phyloP scores from a whole-genome alignment of 2,113 vertebrate genomes.

The Xiphorhynchus elegans region DNA sequence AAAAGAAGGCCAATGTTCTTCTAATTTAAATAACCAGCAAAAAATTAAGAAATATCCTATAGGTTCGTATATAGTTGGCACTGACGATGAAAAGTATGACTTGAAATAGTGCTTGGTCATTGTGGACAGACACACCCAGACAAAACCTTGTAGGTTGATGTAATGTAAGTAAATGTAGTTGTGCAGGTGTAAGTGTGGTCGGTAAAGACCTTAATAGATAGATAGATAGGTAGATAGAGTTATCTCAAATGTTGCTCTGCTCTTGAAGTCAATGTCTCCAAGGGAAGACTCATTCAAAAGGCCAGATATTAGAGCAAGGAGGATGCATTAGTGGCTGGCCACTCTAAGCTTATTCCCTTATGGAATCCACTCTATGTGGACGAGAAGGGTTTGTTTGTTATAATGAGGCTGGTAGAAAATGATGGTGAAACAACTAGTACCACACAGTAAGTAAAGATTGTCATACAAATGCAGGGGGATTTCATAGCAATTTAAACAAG shows the following conservation, averaged over 20 bases:
- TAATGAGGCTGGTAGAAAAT: background rate
- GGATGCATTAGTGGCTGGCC: background rate
- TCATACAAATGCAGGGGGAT: background rate
- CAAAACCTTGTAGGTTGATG: background rate
- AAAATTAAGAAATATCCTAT: background rate
- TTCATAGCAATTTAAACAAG: background rate
- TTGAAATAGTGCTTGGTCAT: background rate
- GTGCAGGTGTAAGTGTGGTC: background rate
- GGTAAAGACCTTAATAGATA: background rate
- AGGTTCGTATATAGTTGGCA: no score
- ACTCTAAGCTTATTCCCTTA: background rate
- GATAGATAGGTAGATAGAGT: background rate
- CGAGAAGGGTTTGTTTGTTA: background rate
- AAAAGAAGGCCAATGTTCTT: background rate
- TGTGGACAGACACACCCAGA: background rate
- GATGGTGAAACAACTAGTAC: background rate
- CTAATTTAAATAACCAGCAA: background rate
- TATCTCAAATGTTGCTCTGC: background rate
- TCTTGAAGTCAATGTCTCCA: background rate
- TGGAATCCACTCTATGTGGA: background rate
- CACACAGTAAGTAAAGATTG: background rate
- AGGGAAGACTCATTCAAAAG: accelerated
- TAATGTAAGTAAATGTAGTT: background rate
- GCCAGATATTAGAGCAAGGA: background rate
- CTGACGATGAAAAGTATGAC: background rate